phyloP scores from a whole-genome alignment of 2,888 invertebrate species.

The Polia nebulosa region DNA sequence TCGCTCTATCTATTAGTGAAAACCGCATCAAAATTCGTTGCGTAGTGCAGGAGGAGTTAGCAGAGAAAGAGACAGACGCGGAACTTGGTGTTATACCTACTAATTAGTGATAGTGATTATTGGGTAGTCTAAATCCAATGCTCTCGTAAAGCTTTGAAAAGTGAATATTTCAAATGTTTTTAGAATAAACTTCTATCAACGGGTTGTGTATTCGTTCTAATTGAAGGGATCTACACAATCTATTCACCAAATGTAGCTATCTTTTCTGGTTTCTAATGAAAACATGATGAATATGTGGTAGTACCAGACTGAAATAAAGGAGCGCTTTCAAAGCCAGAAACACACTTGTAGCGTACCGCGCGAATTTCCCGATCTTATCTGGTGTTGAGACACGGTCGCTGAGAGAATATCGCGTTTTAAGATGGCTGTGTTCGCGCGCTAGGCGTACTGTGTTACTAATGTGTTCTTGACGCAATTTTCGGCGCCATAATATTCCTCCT shows the following conservation, averaged over 20 bases:
- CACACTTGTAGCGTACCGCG: conserved; percentile 35
- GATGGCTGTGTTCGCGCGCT: background rate
- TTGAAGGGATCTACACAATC: conserved; percentile 18
- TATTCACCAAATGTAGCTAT: conserved; percentile 20
- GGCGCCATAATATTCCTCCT: conserved; percentile 31
- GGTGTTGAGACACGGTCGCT: background rate
- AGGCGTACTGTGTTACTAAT: conserved; percentile 28
- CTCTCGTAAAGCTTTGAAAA: background rate
- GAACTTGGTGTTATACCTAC: no score
- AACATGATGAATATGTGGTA: conserved; percentile 9
- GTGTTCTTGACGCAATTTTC: conserved; percentile 32
- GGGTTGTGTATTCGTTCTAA: conserved; percentile 21
- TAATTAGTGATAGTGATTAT: no score
- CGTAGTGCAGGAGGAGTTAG: no score
- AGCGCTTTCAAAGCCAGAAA: conserved; percentile 24
- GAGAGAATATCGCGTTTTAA: conserved; percentile 29
- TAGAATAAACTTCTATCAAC: conserved; percentile 20
- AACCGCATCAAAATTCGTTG: no score
- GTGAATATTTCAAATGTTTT: conserved; percentile 8
- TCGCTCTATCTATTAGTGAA: no score
- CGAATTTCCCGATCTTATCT: conserved; percentile 30
- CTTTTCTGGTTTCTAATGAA: conserved; percentile 5
- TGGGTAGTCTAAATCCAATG: no score
- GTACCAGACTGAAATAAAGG: conserved; percentile 11
- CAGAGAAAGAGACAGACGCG: no score